Conservation (phyloP, 2,113 vertebrate species). For the Nipponia nippon region DNA sequence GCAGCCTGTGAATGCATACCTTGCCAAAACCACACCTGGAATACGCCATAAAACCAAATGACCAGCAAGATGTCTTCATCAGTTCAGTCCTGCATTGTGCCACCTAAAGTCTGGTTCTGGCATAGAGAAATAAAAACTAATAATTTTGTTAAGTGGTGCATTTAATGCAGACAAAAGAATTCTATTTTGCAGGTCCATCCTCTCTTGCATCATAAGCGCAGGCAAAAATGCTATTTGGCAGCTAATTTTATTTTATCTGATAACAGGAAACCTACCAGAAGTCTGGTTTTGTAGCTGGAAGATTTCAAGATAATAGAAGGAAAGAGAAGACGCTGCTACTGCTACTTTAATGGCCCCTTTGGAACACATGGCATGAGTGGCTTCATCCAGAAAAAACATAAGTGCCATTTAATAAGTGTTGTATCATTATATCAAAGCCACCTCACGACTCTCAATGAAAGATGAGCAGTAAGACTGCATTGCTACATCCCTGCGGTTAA, state of each 20-base stretch:
- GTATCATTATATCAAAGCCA: not conserved
- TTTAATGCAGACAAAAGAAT: not conserved
- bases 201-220: not conserved
- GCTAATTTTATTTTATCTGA: not conserved
- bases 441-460: not conserved
- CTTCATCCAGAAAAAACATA: not conserved
- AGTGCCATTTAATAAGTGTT: not conserved
- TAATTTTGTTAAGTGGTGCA: not conserved
- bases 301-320: not conserved
- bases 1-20: not conserved
- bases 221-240: not conserved
- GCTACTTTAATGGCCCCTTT: not conserved
- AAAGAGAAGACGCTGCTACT: not conserved
- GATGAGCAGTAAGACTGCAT: not conserved
- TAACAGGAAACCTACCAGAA: not conserved
- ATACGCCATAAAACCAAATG: not conserved
- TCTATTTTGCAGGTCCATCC: not conserved
- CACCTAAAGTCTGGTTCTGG: not conserved
- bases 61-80: not conserved
- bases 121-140: not conserved
- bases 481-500: not conserved
- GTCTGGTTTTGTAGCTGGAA: not conserved
- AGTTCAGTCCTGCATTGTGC: not conserved
- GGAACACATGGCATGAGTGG: not conserved
- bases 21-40: not conserved